Base-by-base conservation (phyloP, 2,888 invertebrate genomes). In the Tachina grossa region DNA sequence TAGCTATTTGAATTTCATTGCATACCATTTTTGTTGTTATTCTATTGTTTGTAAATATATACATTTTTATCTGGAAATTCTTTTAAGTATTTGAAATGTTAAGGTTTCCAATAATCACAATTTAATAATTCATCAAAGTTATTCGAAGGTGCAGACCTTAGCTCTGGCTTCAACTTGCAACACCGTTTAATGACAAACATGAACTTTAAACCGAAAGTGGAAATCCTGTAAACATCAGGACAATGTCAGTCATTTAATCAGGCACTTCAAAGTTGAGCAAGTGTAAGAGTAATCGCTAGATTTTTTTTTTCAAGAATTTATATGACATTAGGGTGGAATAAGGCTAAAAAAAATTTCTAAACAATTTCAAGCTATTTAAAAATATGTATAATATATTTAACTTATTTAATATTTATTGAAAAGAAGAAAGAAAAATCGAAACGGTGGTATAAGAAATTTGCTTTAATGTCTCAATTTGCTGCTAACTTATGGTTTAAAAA, bases 231-330 rank as follows among this genome's bases (percentile, higher is more conserved):
- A 81, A 84, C 85, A 75, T 68, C 81, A 69, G 59, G 53, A 72
- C 71, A 81, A 82, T 85, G 77, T 69, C 85, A 85, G 63, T 82
- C 77, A 85, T 85, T 85, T 74, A 74, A 77, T 59, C 51, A 66
- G 43, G 72, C 81, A 72, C 77, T 68, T 81, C 16, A 65, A 61
- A 69, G 43, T 71, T 59, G 68, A 49, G 19, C 31, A 79, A 69
- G 69, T 84, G 63, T 45, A 83, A 45, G 51, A 69, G 57, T 84
- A 79, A 79, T 66, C 77, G 59, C 13, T 31, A 31, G 31, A 31
- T 11, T 19, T 41, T 47, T 10, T 63, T 65, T 49, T 49, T 19
- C 45, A 22, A 10, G 19, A 51, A 39, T 71, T 57, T 22, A 57
- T 82, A 22, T 16, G 57, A 49, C n/a, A 83, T 74, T 81, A 75